phyloP scores from a whole-genome alignment of 2,113 vertebrate species.

The Nothobranchius kuhntae region DNA sequence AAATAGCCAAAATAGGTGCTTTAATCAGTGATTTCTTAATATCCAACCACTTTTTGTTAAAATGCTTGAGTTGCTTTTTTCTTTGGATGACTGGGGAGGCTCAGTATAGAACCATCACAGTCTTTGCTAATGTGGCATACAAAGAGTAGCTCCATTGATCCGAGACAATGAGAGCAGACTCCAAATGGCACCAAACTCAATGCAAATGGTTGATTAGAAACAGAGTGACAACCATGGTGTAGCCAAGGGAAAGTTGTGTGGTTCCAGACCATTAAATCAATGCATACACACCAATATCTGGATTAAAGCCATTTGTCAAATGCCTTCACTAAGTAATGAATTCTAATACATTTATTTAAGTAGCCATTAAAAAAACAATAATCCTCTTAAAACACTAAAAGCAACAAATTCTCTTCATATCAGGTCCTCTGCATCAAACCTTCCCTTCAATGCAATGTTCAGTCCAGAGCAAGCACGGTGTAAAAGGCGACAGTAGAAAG shows the following conservation, averaged over 20 bases:
- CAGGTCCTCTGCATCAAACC: too few species aligned
- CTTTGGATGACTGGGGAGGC: background rate
- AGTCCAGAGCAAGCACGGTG: too few species aligned
- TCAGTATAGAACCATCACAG: constrained; percentile 21
- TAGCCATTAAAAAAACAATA: too few species aligned
- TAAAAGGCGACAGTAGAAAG: too few species aligned
- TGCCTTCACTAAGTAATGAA: too few species aligned
- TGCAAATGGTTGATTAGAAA: constrained; percentile 8
- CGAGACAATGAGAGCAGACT: constrained; percentile 44
- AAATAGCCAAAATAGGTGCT: background rate
- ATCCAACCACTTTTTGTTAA: constrained; percentile 1
- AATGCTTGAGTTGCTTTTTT: background rate
- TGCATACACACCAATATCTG: background rate
- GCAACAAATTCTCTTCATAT: too few species aligned
- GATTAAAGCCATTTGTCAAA: background rate
- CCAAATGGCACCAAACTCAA: constrained; percentile 29
- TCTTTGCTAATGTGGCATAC: constrained; percentile 6
- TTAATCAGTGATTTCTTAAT: background rate
- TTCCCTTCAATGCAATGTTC: too few species aligned
- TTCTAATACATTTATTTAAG: too few species aligned
- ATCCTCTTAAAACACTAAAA: too few species aligned
- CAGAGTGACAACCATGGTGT: constrained; percentile 23
- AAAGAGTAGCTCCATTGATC: constrained; percentile 47
- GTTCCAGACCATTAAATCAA: constrained; percentile 19
- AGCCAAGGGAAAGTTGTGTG: constrained; percentile 3